A percentile compares a stretch with the other conserved stretches of the same genome.
Conservation (phyloP, 2,888 invertebrate species). For the Bellardia bayeri region DNA sequence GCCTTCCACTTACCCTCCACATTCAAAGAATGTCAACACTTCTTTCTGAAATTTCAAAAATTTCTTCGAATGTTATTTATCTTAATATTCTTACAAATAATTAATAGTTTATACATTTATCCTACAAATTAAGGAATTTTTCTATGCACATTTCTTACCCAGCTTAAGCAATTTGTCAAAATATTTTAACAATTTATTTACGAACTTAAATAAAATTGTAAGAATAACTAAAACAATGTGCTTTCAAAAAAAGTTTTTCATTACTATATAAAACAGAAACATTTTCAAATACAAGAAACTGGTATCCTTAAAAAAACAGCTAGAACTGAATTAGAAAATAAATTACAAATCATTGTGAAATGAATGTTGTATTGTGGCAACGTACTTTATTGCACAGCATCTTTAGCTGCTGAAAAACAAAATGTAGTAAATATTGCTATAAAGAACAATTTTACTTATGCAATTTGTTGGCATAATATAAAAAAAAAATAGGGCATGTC, state of each 20-base stretch:
- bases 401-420: slow-evolving; percentile 26
- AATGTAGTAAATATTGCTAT: slow-evolving; percentile 59
- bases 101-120: slow-evolving; percentile 1
- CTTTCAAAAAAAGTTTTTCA: slow-evolving; percentile 19
- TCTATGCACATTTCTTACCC: background rate
- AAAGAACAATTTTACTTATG: slow-evolving; percentile 50
- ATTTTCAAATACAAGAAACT: slow-evolving; percentile 35
- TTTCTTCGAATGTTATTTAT: slow-evolving; percentile 25
- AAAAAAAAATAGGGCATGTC: background rate
- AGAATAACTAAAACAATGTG: slow-evolving; percentile 54
- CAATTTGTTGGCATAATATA: slow-evolving; percentile 54
- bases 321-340: slow-evolving; percentile 46
- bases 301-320: background rate
- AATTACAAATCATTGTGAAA: slow-evolving; percentile 21
- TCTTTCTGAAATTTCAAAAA: background rate
- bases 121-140: background rate
- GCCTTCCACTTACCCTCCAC: background rate
- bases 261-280: slow-evolving; percentile 1
- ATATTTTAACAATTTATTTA: slow-evolving; percentile 68
- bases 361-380: slow-evolving; percentile 36
- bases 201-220: slow-evolving; percentile 54
- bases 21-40: slow-evolving; percentile 21
- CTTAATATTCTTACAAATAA: slow-evolving; percentile 15
- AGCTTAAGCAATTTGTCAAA: slow-evolving; percentile 60
- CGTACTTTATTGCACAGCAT: slow-evolving; percentile 30